Evolutionary conservation across 2,888 invertebrate genomes (phyloP).

Genomic region (Nymphalis urticae): DNA sequence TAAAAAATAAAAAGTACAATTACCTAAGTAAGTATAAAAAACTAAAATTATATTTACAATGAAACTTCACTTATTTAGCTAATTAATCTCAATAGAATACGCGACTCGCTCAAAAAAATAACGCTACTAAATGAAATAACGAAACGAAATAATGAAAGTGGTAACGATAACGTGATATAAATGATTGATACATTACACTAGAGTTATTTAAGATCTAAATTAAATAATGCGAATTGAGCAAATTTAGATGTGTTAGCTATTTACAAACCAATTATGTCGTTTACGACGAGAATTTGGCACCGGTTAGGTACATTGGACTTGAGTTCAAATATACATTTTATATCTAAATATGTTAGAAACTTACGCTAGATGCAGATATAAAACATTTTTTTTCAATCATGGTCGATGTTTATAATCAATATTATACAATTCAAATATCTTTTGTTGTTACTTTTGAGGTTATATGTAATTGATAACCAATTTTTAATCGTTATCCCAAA

Average conservation of each 20-base stretch:
- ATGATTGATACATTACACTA: not conserved
- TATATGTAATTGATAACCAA: no score
- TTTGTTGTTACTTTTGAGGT: no score
- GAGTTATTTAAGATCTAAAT: constrained; percentile 16
- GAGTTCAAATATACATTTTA: constrained; percentile 50
- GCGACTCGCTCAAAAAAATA: constrained; percentile 9
- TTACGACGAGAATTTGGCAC: constrained; percentile 59
- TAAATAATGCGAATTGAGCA: constrained; percentile 57
- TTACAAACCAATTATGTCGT: constrained; percentile 52
- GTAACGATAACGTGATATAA: constrained; percentile 25
- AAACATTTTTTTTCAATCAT: not conserved
- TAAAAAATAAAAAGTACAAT: no score
- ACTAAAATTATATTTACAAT: constrained; percentile 1
- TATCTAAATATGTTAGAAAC: constrained; percentile 23
- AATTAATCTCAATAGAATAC: constrained; percentile 24
- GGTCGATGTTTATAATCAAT: not conserved
- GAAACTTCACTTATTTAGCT: not conserved
- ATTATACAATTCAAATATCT: no score
- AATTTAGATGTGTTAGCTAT: constrained; percentile 51
- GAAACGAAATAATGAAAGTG: constrained; percentile 17
- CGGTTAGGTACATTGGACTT: constrained; percentile 75
- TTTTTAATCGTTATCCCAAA: no score
- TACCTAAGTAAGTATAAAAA: no score
- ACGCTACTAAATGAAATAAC: not conserved
- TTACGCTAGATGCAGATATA: constrained; percentile 2